Percentiles rank a stretch among this genome's conserved stretches.
Evolutionary conservation across 2,888 invertebrate species (phyloP).

Genomic region (Hydraecia micacea): DNA sequence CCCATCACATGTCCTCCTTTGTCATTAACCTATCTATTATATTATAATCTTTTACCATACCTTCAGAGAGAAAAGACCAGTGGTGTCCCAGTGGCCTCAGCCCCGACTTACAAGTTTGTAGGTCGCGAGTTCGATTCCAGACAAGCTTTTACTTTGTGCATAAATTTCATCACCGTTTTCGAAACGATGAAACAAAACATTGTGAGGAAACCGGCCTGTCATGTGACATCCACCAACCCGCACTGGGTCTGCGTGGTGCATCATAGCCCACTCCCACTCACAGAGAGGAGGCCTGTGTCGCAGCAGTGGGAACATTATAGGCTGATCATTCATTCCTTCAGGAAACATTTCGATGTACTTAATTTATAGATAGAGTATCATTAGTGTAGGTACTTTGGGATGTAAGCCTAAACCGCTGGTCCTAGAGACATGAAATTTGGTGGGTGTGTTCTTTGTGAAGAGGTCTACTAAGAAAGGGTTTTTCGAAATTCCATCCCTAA

Average conservation of each 20-base stretch:
- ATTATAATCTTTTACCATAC: background rate
- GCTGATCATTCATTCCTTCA: too few relatives aligned
- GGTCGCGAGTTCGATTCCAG: too few relatives aligned
- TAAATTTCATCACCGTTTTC: background rate
- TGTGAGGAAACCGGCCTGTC: background rate
- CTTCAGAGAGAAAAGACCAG: background rate
- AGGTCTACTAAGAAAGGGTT: too few relatives aligned
- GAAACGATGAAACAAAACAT: background rate
- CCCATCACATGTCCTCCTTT: background rate
- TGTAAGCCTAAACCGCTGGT: too few relatives aligned
- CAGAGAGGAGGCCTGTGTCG: background rate
- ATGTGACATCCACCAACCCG: background rate
- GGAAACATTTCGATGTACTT: background rate
- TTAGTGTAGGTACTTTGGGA: background rate
- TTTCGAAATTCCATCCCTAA: too few relatives aligned
- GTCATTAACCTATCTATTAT: background rate
- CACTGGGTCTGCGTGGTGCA: background rate
- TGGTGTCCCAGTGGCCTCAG: background rate
- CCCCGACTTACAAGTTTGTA: background rate
- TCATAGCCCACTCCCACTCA: background rate
- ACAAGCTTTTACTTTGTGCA: background rate
- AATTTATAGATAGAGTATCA: background rate
- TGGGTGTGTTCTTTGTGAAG: too few relatives aligned
- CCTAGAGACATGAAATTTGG: too few relatives aligned
- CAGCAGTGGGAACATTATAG: too few relatives aligned